Conservation (phyloP, 2,113 vertebrate species). For the Gobius niger region DNA sequence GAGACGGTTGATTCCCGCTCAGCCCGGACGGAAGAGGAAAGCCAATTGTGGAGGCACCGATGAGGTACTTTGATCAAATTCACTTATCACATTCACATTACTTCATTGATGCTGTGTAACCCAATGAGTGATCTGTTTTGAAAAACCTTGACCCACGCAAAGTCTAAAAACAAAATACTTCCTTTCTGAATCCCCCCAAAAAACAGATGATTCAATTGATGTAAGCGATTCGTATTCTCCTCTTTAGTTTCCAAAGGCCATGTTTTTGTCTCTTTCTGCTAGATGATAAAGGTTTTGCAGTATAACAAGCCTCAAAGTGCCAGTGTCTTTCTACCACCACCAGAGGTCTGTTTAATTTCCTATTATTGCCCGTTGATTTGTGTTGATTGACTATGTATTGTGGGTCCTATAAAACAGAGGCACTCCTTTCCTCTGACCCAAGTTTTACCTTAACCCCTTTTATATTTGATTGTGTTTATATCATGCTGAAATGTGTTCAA, state of each 20-base stretch:
- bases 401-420: conserved; percentile 38
- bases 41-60: conserved; percentile 85
- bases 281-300: conserved; percentile 85
- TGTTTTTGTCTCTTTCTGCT: conserved; percentile 72
- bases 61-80: conserved; percentile 73
- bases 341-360: conserved; percentile 78
- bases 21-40: conserved; percentile 89
- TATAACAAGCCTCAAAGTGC: conserved; percentile 79
- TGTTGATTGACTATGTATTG: conserved; percentile 46
- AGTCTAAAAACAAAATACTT: conserved; percentile 8
- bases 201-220: conserved; percentile 9
- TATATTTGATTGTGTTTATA: neutral
- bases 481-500: neutral
- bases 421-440: conserved; percentile 30
- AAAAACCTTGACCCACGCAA: neutral
- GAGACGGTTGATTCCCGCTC: conserved; percentile 78
- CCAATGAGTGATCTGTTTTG: neutral
- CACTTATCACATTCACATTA: neutral
- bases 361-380: conserved; percentile 63
- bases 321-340: conserved; percentile 79
- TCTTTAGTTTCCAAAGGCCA: conserved; percentile 54
- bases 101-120: neutral
- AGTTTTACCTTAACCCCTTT: conserved; percentile 15
- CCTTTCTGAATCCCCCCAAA: neutral
- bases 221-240: conserved; percentile 29